Conservation (phyloP, 2,113 vertebrate genomes). For the Ardeotis arabs region DNA sequence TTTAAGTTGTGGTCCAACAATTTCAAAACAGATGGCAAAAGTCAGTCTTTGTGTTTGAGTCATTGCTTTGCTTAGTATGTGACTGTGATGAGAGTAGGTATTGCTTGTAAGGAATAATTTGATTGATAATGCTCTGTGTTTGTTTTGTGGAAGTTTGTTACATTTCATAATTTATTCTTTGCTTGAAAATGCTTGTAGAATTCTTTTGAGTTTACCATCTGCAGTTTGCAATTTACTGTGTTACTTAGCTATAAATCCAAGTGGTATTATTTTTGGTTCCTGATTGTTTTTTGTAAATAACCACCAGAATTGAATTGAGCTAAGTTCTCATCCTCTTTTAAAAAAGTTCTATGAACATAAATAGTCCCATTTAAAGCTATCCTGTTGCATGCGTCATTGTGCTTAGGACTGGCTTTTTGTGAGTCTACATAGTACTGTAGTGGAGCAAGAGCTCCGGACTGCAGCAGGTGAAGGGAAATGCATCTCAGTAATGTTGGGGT, state of each 20-base stretch:
- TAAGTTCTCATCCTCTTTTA: not conserved
- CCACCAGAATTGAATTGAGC: not conserved
- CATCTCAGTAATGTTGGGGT: not conserved
- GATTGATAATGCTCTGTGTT: not conserved
- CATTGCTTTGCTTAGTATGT: not conserved
- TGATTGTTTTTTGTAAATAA: not conserved
- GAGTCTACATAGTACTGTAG: not conserved
- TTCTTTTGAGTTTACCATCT: not conserved
- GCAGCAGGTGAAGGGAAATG: not conserved
- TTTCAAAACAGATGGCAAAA: conserved; percentile 56
- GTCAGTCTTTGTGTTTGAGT: not conserved
- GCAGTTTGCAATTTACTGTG: not conserved
- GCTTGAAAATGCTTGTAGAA: not conserved
- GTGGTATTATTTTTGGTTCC: not conserved
- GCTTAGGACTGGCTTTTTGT: not conserved
- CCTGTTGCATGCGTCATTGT: not conserved
- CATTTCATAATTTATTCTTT: not conserved
- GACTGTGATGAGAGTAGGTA: not conserved
- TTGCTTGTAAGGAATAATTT: not conserved
- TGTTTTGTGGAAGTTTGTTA: conserved; percentile 1
- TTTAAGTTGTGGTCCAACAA: not conserved
- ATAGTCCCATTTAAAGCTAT: not conserved
- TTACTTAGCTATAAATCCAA: not conserved
- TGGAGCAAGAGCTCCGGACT: not conserved
- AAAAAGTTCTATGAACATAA: not conserved